These are phyloP conservation scores for Meloidogyne chitwoodi DNA, from an alignment of 1,140 invertebrate species.

Conservation along the genomic window DNA sequence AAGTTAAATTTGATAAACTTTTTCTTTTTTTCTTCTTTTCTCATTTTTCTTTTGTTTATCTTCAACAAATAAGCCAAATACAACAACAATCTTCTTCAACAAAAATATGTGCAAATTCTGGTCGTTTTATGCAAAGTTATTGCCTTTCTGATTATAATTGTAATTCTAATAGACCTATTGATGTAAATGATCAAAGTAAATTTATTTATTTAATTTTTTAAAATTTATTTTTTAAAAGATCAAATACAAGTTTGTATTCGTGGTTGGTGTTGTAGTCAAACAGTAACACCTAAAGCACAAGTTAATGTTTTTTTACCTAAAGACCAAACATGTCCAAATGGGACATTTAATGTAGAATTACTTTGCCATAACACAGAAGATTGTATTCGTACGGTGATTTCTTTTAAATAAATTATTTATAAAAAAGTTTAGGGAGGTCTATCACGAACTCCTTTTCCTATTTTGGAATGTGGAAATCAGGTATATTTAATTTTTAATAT, in stretches of 20 bases:
- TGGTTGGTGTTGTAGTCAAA: neutral
- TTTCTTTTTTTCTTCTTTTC: neutral
- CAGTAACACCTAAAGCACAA: neutral
- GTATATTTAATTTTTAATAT: neutral
- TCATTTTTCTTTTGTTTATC: neutral
- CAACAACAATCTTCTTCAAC: neutral
- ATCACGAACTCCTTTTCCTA: neutral
- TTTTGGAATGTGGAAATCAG: neutral
- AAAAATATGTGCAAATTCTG: neutral
- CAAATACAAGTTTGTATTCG: neutral
- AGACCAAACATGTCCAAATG: neutral
- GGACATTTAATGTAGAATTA: neutral
- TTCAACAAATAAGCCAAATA: neutral
- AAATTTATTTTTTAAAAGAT: neutral
- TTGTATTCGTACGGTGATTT: neutral
- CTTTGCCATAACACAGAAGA: neutral
- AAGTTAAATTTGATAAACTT: neutral
- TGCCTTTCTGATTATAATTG: conserved; percentile 6
- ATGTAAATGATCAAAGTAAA: neutral
- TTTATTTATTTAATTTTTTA: neutral
- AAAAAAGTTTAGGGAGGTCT: neutral
- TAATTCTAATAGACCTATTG: neutral
- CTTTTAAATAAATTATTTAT: too few species aligned
- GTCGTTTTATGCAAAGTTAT: conserved; percentile 4
- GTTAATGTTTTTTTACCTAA: neutral